Percentiles rank a stretch among this genome's conserved stretches.
phyloP scores from a whole-genome alignment of 2,888 invertebrate genomes.

The Plagiodera versicolora region DNA sequence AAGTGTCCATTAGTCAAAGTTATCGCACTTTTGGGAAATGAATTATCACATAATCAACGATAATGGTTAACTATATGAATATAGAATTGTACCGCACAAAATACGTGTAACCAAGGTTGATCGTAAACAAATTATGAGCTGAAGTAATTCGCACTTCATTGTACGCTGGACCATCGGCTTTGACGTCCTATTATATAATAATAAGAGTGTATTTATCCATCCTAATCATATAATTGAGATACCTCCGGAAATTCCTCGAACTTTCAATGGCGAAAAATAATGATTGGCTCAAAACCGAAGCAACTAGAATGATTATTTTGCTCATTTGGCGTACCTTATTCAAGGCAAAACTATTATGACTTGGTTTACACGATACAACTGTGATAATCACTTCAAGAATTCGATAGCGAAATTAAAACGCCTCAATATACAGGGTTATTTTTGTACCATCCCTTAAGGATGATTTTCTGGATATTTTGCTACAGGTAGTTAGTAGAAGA shows the following conservation, averaged over 20 bases:
- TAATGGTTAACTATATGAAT: background rate
- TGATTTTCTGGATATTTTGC: too few species aligned
- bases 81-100: too few species aligned
- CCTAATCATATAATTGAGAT: slow-evolving; percentile 1
- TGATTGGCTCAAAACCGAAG: background rate
- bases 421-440: too few species aligned
- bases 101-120: background rate
- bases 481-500: too few species aligned
- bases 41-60: background rate
- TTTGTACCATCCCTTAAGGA: too few species aligned
- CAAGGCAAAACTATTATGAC: background rate
- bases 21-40: background rate
- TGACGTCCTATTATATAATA: background rate
- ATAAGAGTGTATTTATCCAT: background rate
- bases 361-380: background rate
- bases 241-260: background rate
- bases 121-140: background rate
- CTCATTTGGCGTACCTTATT: background rate
- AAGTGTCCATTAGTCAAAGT: background rate
- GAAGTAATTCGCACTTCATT: slow-evolving; percentile 1
- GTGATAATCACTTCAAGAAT: background rate
- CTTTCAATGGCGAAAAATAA: background rate
- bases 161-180: background rate
- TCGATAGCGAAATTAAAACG: too few species aligned
- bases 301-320: background rate